Base-by-base conservation (phyloP, 1,140 invertebrate genomes). In the Penaeus chinensis region DNA sequence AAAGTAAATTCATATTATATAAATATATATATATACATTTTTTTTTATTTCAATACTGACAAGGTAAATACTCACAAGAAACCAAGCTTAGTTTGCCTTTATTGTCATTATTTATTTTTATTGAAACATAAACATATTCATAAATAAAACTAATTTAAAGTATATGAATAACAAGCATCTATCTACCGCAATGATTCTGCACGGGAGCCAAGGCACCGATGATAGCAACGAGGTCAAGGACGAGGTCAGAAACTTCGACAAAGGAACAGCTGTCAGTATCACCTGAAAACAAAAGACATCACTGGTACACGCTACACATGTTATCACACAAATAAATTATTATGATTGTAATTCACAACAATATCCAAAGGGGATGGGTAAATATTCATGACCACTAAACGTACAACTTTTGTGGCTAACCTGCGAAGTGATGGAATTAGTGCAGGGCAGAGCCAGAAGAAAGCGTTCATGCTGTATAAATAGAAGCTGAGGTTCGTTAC, bases 391-490 rank as follows among this genome's bases (percentile, higher is more conserved):
- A 16, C 10, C 20, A 24, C 8, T 19, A 27, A n/a, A 19, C 11
- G 16, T 4, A 74, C 5, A 16, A 5, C 8, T 19, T 74, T 10
- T 32, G n/a, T 27, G 42, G 20, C 71, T 19, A n/a, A 74, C 71
- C 71, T 74, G 71, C 42, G 71, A 19, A 27, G 27, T 74, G 8
- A 74, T 74, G 18, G 71, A 37, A 37, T 74, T 74, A 13, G n/a
- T 27, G n/a, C 71, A 74, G 18, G 71, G 71, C 71, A 74, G n/a
- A 37, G 71, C 27, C 71, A 74, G n/a, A 19, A 74, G 71, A 32
- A 74, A 37, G 16, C 24, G 27, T 32, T 74, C 71, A 32, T 74
- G 71, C 71, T 74, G 27, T 8, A n/a, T 7, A 32, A 71, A 71
- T 10, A 66, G 18, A 71, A 71, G n/a, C 2, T 24, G 10, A 71